Evolutionary conservation across 2,888 invertebrate genomes (phyloP), one percentile per base, ranked within the genome.

Genomic region (Barypeithes pellucidus): DNA sequence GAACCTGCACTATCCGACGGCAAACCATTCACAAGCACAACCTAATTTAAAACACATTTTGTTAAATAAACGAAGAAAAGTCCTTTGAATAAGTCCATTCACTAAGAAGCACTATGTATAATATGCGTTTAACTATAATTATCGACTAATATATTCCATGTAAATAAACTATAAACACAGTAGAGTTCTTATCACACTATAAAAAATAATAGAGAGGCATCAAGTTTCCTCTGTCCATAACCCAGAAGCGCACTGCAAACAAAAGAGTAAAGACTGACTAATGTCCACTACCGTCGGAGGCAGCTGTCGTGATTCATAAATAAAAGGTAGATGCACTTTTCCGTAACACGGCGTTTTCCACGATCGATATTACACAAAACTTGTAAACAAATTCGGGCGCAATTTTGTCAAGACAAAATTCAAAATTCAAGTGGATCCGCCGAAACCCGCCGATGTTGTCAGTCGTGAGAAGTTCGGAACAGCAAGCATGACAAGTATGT

Each of bases 401-500:
- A 73, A 77, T 78, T 78, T 77, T 65, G 70, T 47, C 72, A 75
- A 78, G 76, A 73, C 77, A 70, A 78, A 78, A 81, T 81, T 82
- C 81, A 81, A 83, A 84, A 82, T 82, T 82, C 80, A 80, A 80
- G 80, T 78, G 78, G 79, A 79, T 81, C 82, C 82, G 85, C 82
- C 83, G 86, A 84, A 80, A 82, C 79, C 81, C 82, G 81, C 84
- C 82, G 82, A 87, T 83, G 83, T 81, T 79, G 82, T 81, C 82
- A 79, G 80, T 82, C 84, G 85, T 82, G 84, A 81, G 81, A 81
- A 82, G 81, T 85, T 84, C 84, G 88, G 88, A 89, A 88, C 88
- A 88, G 88, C 90, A 90, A 90, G 90, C 90, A 90, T 90, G 91
- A 90, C 91, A 91, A 91, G 90, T 91, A 91, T 91, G 91, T 91